phyloP scores from a whole-genome alignment of 2,113 vertebrate species.

The Beaufortia kweichowensis region DNA sequence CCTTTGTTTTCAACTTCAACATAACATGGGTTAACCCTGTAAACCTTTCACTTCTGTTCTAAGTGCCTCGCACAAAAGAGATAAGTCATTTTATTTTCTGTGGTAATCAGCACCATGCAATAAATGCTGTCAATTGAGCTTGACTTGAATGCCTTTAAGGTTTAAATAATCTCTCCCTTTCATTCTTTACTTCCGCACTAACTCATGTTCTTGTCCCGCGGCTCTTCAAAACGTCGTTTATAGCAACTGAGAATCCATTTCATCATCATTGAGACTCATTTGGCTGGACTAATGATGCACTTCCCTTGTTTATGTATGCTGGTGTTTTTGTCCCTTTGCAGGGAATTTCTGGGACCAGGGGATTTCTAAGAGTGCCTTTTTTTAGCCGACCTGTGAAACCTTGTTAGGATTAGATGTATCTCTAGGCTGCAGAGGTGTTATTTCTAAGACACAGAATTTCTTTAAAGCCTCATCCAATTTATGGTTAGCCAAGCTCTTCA shows the following conservation, averaged over 20 bases:
- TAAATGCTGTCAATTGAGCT: no score
- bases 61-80: no score
- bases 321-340: conserved; percentile 26
- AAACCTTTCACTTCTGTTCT: no score
- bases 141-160: conserved; percentile 48
- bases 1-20: no score
- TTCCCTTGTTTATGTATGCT: conserved; percentile 45
- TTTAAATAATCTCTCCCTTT: conserved; percentile 41
- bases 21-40: no score
- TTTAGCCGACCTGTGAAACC: conserved; percentile 20
- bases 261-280: conserved; percentile 47
- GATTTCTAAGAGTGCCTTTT: conserved; percentile 25
- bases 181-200: conserved; percentile 54
- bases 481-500: conserved; percentile 46
- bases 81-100: no score
- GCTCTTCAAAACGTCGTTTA: conserved; percentile 7
- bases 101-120: no score
- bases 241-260: conserved; percentile 17
- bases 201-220: conserved; percentile 32
- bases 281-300: conserved; percentile 49
- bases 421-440: conserved; percentile 39
- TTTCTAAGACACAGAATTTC: conserved; percentile 49
- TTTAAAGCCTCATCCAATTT: conserved; percentile 55
- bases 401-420: conserved; percentile 40
- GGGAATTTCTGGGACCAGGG: conserved; percentile 39